A percentile compares a stretch with the other conserved stretches of the same genome.
These are phyloP conservation scores for Umimayanthus kanabou DNA, from an alignment of 92 coral and sea anemone species.

Conservation along the genomic window DNA sequence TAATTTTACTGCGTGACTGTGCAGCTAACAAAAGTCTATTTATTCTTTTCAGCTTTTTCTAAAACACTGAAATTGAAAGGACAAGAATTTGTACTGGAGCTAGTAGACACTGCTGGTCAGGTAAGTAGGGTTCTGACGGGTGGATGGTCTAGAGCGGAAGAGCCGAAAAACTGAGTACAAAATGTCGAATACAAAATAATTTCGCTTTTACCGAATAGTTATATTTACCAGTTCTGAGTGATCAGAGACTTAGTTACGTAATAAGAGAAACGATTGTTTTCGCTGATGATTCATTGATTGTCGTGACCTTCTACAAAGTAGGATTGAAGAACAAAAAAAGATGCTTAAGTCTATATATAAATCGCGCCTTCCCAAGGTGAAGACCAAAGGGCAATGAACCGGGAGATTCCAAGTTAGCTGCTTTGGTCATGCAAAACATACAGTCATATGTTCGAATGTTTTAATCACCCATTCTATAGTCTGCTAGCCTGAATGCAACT, in stretches of 20 bases:
- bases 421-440: no score
- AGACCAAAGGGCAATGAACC: no score
- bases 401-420: no score
- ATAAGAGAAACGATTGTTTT: neutral
- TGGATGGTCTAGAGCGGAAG: neutral
- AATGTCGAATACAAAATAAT: neutral
- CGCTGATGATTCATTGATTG: neutral
- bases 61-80: constrained; percentile 81
- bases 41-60: constrained; percentile 79
- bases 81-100: constrained; percentile 88
- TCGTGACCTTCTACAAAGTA: neutral
- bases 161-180: neutral
- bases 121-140: constrained; percentile 36
- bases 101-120: constrained; percentile 99
- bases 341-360: no score
- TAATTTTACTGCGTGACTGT: constrained; percentile 2
- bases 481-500: no score
- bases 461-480: no score
- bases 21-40: neutral
- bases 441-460: no score
- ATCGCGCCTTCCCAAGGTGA: no score
- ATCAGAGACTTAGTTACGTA: neutral
- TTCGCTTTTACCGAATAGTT: neutral
- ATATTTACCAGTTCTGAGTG: neutral
- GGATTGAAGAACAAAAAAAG: no score